Base-by-base conservation (phyloP, 2,113 vertebrate species). In the Mionectes macconnelli region DNA sequence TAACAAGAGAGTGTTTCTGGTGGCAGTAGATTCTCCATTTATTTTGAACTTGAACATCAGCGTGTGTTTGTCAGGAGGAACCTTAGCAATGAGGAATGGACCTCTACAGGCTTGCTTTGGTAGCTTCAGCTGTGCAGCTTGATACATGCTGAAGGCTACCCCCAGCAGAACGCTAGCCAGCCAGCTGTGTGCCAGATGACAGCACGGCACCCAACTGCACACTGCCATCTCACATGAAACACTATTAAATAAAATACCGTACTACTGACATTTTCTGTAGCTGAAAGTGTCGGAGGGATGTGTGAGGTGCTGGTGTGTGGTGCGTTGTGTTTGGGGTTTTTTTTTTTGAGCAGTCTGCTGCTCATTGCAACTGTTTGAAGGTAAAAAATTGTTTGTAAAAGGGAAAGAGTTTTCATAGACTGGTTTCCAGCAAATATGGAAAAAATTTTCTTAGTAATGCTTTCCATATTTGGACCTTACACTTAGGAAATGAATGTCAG, bases 171-270 rank as follows among this genome's bases (percentile, higher is more conserved):
- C 18, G 57, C 53, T 45, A 40, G 30, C 35, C 64, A 81, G 55
- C 80, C 94, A 93, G 82, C 77, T 91, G 85, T 64, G 45, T 85
- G 67, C 75, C 94, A 90, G 67, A 67, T 92, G 94, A 82, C 80
- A 69, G 49, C 92, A 57, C 40, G 83, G 78, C 79, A 77, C 88
- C 75, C 88, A 86, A 15, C 74, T 56, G 70, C 78, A 59, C 52
- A 37, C 45, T 77, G 39, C 75, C 64, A 55, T 78, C 68, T 81
- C 83, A 14, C 25, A 5, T 23, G 56, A 89, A 79, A 47, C 27
- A 12, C 30, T 50, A 21, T 57, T 50, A 59, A 69, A 66, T 69
- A 53, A 91, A 93, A 68, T 40, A 19, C 67, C 52, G 8, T 77
- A 68, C 33, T 92, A 20, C 59, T 76, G 78, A 70, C 42, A 25